Evolutionary conservation across 2,113 vertebrate species (phyloP), one percentile per base, ranked within the genome.

Genomic region (Ranitomeya variabilis): DNA sequence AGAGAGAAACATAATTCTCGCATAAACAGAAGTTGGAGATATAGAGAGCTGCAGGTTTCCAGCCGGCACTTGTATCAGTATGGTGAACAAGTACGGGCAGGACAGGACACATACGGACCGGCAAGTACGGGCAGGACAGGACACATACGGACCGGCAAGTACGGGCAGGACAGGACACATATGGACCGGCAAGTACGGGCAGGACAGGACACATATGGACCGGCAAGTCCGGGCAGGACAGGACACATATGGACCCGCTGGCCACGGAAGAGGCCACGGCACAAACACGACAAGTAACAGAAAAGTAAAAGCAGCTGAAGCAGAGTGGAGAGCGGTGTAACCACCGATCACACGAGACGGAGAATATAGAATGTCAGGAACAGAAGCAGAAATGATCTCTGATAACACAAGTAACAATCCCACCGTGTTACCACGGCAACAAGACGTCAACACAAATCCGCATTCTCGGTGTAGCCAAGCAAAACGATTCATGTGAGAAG

Each of bases 381-480:
- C 52, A 14, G 77, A 15, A 23, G 77, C 77, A 54, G 55, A 71
- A 80, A 80, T n/a, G 21, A 80, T 79, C 77, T 79, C 77, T 13
- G 8, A 59, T 55, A 26, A 80, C 78, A 80, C n/a, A 80, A 80
- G 78, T 23, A 80, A 59, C 79, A 60, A 80, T 82, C 59, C 55
- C 23, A 64, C 80, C 13, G 26, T 11, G 57, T 5, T 64, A 26
- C 57, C 59, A 37, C 45, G 57, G 80, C 80, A 82, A 62, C 55
- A 45, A 82, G 31, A 64, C 45, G 80, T 64, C 80, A 82, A 82
- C 45, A 82, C 80, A 62, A 82, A 82, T 64, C 31, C 80, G 57
- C 26, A 37, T 19, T 45, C 4, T 82, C 31, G 37, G 57, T 60
- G 54, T 80, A 80, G 57, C 57, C 23, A 31, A 60, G 54, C 79